Evolutionary conservation across 92 coral and sea anemone species (phyloP).

Genomic region (Virgularia gustaviana): DNA sequence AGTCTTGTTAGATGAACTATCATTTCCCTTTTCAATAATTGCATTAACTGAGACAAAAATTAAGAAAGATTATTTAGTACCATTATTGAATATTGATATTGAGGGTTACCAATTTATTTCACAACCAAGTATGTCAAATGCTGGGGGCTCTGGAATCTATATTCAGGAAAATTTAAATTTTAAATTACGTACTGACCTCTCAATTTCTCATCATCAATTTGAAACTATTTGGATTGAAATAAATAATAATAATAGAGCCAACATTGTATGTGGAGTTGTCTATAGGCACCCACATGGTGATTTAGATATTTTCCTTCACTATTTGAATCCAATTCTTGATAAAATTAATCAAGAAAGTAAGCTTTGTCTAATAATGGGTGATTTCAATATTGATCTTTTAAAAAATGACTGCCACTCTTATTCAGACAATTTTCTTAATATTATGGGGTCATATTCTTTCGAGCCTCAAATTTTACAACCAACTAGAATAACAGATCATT

Average conservation of each 20-base stretch:
- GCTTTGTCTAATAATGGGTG: slow-evolving; percentile 20
- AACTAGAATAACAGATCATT: slow-evolving; percentile 53
- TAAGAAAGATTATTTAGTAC: neutral
- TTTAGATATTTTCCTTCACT: neutral
- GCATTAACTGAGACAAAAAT: slow-evolving; percentile 1
- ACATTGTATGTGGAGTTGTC: slow-evolving; percentile 17
- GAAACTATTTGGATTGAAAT: slow-evolving; percentile 59
- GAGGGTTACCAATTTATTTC: slow-evolving; percentile 51
- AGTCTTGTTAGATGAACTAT: neutral
- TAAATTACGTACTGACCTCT: slow-evolving; percentile 23
- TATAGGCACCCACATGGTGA: slow-evolving; percentile 28
- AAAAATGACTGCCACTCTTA: slow-evolving; percentile 13
- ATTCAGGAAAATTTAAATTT: slow-evolving; percentile 24
- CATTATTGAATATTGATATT: slow-evolving; percentile 1
- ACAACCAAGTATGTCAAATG: slow-evolving; percentile 52
- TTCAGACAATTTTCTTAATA: slow-evolving; percentile 19
- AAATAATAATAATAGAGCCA: slow-evolving; percentile 13
- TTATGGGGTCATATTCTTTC: slow-evolving; percentile 33
- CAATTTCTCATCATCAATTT: slow-evolving; percentile 36
- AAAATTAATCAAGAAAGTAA: slow-evolving; percentile 17
- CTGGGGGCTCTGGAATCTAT: slow-evolving; percentile 53
- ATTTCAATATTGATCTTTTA: slow-evolving; percentile 29
- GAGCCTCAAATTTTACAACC: slow-evolving; percentile 50
- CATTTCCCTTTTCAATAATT: slow-evolving; percentile 10
- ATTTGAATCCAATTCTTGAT: slow-evolving; percentile 10